Conservation (phyloP, 2,113 vertebrate species). For the Casuarius casuarius region DNA sequence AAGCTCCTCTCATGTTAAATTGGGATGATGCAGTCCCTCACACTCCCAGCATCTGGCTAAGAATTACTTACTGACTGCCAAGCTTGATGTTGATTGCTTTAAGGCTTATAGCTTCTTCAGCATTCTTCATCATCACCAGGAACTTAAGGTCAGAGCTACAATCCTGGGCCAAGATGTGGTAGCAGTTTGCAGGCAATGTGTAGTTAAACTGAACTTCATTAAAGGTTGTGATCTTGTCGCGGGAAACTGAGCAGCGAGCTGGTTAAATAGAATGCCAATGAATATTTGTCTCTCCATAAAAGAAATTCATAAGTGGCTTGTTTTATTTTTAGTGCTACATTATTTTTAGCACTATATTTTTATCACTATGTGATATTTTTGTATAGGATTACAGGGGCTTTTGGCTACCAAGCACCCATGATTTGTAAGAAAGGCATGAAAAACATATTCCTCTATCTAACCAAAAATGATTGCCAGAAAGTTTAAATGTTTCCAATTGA, state of each 20-base stretch:
- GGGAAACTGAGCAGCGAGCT: slow-evolving; percentile 63
- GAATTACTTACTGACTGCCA: slow-evolving; percentile 77
- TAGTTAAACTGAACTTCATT: slow-evolving; percentile 70
- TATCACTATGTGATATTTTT: background rate
- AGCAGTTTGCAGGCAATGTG: slow-evolving; percentile 77
- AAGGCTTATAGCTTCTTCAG: slow-evolving; percentile 23
- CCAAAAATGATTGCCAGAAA: background rate
- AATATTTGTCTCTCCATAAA: background rate
- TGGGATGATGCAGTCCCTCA: background rate
- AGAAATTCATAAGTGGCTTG: background rate
- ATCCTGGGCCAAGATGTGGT: slow-evolving; percentile 83
- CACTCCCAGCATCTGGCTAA: background rate
- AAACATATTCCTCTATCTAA: background rate
- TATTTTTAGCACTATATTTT: background rate
- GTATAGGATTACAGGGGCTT: background rate
- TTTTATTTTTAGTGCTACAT: background rate
- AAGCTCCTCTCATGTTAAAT: background rate
- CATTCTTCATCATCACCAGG: slow-evolving; percentile 79
- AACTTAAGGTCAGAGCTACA: slow-evolving; percentile 82
- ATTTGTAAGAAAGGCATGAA: background rate
- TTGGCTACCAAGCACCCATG: background rate
- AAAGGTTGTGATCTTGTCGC: slow-evolving; percentile 78
- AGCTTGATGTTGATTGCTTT: slow-evolving; percentile 77
- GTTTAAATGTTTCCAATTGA: background rate
- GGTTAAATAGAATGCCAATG: background rate